Evolutionary conservation across 2,113 vertebrate species (phyloP).

Genomic region (Trogon melanurus): DNA sequence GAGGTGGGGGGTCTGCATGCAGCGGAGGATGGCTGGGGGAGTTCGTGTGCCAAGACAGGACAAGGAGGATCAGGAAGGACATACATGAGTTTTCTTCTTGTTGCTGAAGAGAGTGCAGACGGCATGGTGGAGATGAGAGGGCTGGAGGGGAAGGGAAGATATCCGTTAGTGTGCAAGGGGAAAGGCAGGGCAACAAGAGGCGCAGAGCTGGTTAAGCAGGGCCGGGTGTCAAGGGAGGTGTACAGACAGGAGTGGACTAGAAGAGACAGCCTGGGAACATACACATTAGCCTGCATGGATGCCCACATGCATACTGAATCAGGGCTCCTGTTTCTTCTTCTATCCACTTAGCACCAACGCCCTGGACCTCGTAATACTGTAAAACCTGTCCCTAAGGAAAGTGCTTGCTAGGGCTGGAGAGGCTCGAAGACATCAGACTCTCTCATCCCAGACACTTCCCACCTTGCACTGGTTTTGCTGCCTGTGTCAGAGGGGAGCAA

Average conservation of each 20-base stretch:
- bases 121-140: background rate
- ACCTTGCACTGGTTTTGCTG: background rate
- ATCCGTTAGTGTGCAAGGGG: background rate
- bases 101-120: background rate
- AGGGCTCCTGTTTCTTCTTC: background rate
- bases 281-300: background rate
- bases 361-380: background rate
- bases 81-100: background rate
- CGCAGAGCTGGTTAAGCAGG: background rate
- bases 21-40: fast-evolving
- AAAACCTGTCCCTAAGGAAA: background rate
- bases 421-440: background rate
- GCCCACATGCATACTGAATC: background rate
- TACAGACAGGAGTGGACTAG: background rate
- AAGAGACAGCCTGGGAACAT: background rate
- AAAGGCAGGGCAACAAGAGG: background rate
- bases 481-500: background rate
- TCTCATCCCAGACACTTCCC: background rate
- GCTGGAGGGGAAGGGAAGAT: background rate
- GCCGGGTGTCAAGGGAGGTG: background rate
- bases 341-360: background rate
- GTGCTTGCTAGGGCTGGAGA: background rate
- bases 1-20: fast-evolving
- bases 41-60: background rate
- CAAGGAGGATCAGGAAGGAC: background rate